Evolutionary conservation across 2,888 invertebrate genomes (phyloP).

Genomic region (Dryomyza anilis): DNA sequence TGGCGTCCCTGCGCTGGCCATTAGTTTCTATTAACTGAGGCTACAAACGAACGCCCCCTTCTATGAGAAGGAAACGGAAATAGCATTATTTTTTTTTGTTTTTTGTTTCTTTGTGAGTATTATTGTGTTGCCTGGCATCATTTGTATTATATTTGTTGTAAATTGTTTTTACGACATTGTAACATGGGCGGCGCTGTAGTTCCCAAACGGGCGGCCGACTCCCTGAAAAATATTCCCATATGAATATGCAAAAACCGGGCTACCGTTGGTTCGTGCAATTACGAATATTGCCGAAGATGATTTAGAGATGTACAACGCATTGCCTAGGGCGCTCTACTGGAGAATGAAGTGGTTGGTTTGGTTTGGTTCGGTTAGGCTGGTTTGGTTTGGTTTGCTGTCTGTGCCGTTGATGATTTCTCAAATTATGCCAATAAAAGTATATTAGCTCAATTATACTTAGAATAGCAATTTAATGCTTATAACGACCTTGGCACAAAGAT

Average conservation of each 20-base stretch:
- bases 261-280: conserved; percentile 46
- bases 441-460: conserved; percentile 10
- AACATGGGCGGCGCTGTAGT: not conserved
- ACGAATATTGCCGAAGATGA: conserved; percentile 58
- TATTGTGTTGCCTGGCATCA: conserved; percentile 3
- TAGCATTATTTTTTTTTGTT: not conserved
- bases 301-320: conserved; percentile 50
- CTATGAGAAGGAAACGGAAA: conserved; percentile 14
- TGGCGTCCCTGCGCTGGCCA: conserved; percentile 18
- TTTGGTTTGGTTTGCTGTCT: too few relatives aligned
- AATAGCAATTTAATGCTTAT: not conserved
- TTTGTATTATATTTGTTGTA: conserved; percentile 15
- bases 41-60: conserved; percentile 14
- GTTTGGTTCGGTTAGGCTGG: not conserved
- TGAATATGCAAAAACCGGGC: conserved; percentile 55
- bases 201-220: not conserved
- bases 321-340: not conserved
- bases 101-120: not conserved
- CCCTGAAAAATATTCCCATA: conserved; percentile 52
- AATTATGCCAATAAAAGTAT: conserved; percentile 10
- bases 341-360: not conserved
- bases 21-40: conserved; percentile 25
- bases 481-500: too few relatives aligned
- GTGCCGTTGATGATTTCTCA: not conserved
- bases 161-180: conserved; percentile 16